Percentiles rank a stretch among this genome's conserved stretches.
Evolutionary conservation across 2,797 vertebrate species (phyloP).

Genomic region (Acipenser oxyrinchus): DNA sequence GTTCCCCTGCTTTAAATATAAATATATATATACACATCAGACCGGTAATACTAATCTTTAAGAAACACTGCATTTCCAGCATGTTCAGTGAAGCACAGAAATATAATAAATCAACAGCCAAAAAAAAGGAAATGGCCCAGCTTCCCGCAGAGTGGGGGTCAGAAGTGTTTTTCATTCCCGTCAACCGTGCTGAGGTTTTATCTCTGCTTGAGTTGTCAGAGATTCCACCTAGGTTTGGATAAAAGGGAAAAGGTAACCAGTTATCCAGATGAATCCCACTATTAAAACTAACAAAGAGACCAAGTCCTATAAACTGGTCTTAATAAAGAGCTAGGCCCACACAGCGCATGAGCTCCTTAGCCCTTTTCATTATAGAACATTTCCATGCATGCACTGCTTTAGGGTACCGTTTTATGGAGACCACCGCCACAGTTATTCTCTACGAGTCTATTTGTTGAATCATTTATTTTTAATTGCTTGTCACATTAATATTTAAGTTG

Average conservation of each 20-base stretch:
- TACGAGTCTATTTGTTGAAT: background rate
- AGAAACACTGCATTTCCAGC: background rate
- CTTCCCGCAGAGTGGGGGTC: background rate
- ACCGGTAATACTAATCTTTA: background rate
- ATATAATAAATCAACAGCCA: slow-evolving; percentile 1
- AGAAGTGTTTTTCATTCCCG: background rate
- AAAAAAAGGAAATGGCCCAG: background rate
- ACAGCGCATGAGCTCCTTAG: too few species aligned
- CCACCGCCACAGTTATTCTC: background rate
- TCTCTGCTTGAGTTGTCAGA: background rate
- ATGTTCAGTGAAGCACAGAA: slow-evolving; percentile 5
- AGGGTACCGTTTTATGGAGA: background rate
- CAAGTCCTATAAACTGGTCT: too few species aligned
- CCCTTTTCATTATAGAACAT: too few species aligned
- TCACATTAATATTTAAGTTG: background rate
- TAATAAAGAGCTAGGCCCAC: too few species aligned
- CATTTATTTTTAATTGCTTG: background rate
- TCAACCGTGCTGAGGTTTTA: background rate
- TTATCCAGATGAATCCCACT: too few species aligned
- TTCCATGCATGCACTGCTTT: too few species aligned
- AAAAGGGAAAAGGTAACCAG: background rate
- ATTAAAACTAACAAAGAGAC: too few species aligned
- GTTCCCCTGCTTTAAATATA: background rate
- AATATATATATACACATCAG: background rate
- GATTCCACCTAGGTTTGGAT: background rate